Conservation (phyloP, 1,140 invertebrate species). For the Paramacrobiotus metropolitanus region DNA sequence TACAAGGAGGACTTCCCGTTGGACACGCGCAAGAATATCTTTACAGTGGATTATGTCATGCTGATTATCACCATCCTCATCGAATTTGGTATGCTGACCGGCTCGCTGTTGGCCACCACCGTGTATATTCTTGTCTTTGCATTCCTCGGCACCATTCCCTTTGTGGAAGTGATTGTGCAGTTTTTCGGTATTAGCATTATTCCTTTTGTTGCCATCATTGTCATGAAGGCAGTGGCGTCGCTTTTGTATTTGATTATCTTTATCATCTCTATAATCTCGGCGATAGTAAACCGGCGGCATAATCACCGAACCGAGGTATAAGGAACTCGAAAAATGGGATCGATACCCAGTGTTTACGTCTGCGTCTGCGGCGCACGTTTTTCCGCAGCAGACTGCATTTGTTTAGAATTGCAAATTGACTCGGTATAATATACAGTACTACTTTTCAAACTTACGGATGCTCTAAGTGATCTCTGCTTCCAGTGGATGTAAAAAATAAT, state of each 20-base stretch:
- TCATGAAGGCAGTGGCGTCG: background rate
- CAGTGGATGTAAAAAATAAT: no score
- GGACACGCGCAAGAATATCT: background rate
- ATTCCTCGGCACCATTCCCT: background rate
- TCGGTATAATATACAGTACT: background rate
- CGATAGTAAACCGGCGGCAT: background rate
- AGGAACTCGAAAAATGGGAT: no score
- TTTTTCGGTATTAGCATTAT: background rate
- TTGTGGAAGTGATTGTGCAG: background rate
- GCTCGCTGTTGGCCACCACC: background rate
- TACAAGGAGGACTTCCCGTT: background rate
- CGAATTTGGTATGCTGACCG: background rate
- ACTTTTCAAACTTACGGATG: background rate
- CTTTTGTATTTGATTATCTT: background rate
- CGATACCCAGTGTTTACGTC: background rate
- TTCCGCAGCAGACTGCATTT: no score
- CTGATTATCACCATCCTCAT: background rate
- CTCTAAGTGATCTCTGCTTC: background rate
- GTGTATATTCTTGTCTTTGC: background rate
- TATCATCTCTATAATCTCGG: background rate
- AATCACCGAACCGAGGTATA: background rate
- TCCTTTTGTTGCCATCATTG: background rate
- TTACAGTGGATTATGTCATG: background rate
- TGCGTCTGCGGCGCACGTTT: background rate
- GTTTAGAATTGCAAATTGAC: no score